Evolutionary conservation across 2,113 vertebrate genomes (phyloP), one percentile per base, ranked within the genome.

Genomic region (Datnioides undecimradiatus): DNA sequence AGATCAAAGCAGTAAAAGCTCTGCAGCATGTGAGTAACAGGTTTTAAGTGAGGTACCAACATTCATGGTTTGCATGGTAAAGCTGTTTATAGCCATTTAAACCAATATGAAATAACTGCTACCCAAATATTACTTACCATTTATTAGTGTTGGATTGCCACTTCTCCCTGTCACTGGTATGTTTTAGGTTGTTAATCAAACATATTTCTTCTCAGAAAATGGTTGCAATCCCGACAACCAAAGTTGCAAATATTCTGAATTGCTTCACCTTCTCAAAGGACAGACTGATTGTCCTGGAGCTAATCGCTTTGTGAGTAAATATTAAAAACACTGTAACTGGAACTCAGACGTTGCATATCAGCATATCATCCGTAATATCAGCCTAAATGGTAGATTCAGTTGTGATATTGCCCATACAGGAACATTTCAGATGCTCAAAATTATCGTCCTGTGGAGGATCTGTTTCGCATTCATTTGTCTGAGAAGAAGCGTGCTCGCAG

Each of bases 181-280:
- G 9, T 55, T 52, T 43, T 2, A 29, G 25, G 60, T 6, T 33
- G 36, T 58, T 52, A 19, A 6, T 48, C 31, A 10, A 75, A 29
- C 2, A 27, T 73, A 13, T 55, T 69, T 69, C 11, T 70, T 58
- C 45, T 23, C 88, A 99, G 98, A 99, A 99, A 98, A 99, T 99
- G 97, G 98, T 99, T 64, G 98, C 98, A 68, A 96, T 99, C 80
- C 96, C 97, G 0, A 97, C 98, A 84, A 96, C 96, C 63, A 98
- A 99, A 95, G 97, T 97, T 74, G 96, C 97, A 87, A 99, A 97
- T 80, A 99, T 99, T 82, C 95, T 99, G 86, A 99, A 98, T 79
- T 98, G 97, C 83, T 99, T 99, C 87, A 99, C 98, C 8, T 99
- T 99, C 88, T 97, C 97, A 78, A 99, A 98, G 89, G 98, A 99